Percentiles rank a stretch among this genome's conserved stretches.
Conservation (phyloP, 2,113 vertebrate species). For the Podocnemis expansa region DNA sequence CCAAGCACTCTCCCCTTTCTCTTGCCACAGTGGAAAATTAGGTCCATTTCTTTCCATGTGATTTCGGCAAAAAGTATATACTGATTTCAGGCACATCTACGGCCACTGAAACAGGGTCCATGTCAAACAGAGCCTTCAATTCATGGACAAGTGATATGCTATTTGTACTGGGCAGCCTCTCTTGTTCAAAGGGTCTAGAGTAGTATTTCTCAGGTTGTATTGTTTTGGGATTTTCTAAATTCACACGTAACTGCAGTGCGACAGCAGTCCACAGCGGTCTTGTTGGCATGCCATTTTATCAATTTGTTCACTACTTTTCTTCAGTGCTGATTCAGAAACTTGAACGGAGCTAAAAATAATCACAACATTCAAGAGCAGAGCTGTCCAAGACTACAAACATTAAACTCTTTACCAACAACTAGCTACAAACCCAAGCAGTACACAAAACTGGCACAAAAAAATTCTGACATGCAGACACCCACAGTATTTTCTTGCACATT, state of each 20-base stretch:
- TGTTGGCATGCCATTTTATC: background rate
- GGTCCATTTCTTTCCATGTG: fast-evolving
- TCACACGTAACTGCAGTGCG: too few species aligned
- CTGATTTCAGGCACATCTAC: background rate
- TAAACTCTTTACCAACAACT: background rate
- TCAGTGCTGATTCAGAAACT: background rate
- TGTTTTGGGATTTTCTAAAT: too few species aligned
- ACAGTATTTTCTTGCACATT: background rate
- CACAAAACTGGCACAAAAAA: background rate
- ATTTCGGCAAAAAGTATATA: background rate
- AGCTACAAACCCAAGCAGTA: background rate
- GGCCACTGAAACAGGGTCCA: background rate
- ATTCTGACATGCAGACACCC: background rate
- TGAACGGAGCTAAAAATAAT: background rate
- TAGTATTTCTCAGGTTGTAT: background rate
- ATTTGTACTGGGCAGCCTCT: fast-evolving
- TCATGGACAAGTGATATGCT: background rate
- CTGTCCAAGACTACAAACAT: background rate
- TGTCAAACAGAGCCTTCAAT: background rate
- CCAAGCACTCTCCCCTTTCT: background rate
- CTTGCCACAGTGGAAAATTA: background rate
- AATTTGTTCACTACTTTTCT: fast-evolving
- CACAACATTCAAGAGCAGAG: background rate
- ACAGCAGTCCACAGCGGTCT: background rate
- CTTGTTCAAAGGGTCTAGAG: background rate